phyloP scores from a whole-genome alignment of 2,113 vertebrate species.

The Phrynosoma blainvillii region DNA sequence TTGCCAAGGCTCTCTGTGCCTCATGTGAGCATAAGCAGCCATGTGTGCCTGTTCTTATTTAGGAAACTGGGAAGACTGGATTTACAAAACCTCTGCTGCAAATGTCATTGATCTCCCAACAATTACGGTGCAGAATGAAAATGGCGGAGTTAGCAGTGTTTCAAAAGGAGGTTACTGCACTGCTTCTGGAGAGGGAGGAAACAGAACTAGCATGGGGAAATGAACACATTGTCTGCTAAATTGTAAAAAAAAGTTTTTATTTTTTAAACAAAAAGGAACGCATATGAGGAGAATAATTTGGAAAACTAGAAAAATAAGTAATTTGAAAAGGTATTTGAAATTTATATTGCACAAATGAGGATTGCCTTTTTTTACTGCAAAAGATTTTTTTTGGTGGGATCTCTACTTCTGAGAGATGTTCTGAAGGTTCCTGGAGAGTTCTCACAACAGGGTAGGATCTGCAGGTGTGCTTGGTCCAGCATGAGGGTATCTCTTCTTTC shows the following conservation, averaged over 20 bases:
- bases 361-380: not conserved
- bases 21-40: not conserved
- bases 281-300: not conserved
- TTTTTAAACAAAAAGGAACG: not conserved
- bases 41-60: not conserved
- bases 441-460: not conserved
- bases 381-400: not conserved
- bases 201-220: not conserved
- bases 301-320: not conserved
- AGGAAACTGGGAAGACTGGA: no score
- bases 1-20: no score
- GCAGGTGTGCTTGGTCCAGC: not conserved
- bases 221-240: not conserved
- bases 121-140: not conserved
- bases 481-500: not conserved
- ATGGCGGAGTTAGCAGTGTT: no score
- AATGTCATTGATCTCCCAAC: no score
- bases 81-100: not conserved
- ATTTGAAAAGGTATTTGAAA: not conserved
- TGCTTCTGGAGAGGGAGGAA: not conserved
- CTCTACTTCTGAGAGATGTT: not conserved
- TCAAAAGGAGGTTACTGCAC: not conserved
- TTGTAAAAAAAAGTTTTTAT: not conserved
- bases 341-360: no score
- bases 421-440: not conserved